Base-by-base conservation (phyloP, 2,888 invertebrate genomes). In the Tinea semifulvella region DNA sequence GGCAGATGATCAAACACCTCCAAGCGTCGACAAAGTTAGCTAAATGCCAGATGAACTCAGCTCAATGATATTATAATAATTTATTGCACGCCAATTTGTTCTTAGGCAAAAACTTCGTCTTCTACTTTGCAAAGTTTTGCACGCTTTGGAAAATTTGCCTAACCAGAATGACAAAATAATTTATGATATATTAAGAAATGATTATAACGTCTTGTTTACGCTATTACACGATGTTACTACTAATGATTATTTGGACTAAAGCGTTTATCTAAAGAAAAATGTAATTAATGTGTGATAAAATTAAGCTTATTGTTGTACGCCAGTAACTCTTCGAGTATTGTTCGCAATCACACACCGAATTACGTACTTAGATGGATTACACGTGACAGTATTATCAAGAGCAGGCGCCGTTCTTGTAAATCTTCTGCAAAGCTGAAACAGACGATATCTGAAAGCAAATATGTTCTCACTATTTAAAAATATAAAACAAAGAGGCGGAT, bases 401-500 rank as follows among this genome's bases (percentile, higher is more conserved):
- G 64, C 60, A 67, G 73, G 70, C 76, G 76, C 76, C 75, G 61
- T 60, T 71, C 71, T 69, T 55, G 68, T 76, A 77, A 77, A 79
- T 77, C 79, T 76, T 75, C 64, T 64, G 62, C 58, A 65, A 60
- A 68, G 60, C 66, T 67, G 63, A 68, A 68, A 64, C 64, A 65
- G 65, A 71, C 71, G 63, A 76, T 77, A 79, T 77, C 80, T 76
- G 63, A 74, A 70, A 76, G 54, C 71, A 80, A 80, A 80, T 77
- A 79, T 75, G 74, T 70, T 68, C 68, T 68, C 68, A 76, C 77
- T 74, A 76, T 80, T 75, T 75, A 76, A 76, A 75, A 77, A 75
- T 73, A 75, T 63, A 73, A 76, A 77, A 77, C 74, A 77, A 74
- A 77, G 76, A 77, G 57, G 60, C 65, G 65, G 79, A 79, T 79